Base-by-base conservation (phyloP, 1,140 invertebrate genomes). In the Oncopodura yosiiana region DNA sequence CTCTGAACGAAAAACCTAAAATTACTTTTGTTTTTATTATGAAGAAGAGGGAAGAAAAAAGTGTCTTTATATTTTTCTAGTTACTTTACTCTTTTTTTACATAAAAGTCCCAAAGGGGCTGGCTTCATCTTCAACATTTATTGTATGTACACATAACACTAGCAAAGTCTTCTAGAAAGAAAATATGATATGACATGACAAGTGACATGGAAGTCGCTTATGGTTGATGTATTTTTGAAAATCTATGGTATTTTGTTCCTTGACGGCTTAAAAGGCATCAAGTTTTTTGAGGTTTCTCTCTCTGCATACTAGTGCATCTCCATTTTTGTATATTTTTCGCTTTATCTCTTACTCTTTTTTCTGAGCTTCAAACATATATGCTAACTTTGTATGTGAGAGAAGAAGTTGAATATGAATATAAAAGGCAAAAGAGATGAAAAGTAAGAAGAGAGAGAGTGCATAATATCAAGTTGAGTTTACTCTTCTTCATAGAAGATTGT, bases 141-240 rank as follows among this genome's bases (percentile, higher is more conserved):
- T n/a, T n/a, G n/a, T n/a, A n/a, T n/a, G n/a, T n/a, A n/a, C n/a
- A n/a, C n/a, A n/a, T n/a, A n/a, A n/a, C n/a, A n/a, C n/a, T n/a
- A n/a, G n/a, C n/a, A n/a, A n/a, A n/a, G n/a, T n/a, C n/a, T n/a
- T n/a, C n/a, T n/a, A n/a, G n/a, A n/a, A 30, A 30, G 26, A 41
- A 51, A 41, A 53, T 34, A 53, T 53, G 43, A 53, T 43, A 36
- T 32, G 50, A 44, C 50, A 53, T 53, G 52, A 46, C 23, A 32
- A 30, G 26, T 14, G 5, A 53, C n/a, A n/a, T n/a, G n/a, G n/a
- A n/a, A n/a, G n/a, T n/a, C n/a, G n/a, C n/a, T n/a, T n/a, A n/a
- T n/a, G n/a, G 34, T 46, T 45, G 16, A 53, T 46, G 26, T 38
- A 38, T 46, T 43, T 52, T 29, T 26, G 12, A 26, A 23, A 27